phyloP scores from a whole-genome alignment of 2,797 vertebrate species.

The Ctenopoma multispine region DNA sequence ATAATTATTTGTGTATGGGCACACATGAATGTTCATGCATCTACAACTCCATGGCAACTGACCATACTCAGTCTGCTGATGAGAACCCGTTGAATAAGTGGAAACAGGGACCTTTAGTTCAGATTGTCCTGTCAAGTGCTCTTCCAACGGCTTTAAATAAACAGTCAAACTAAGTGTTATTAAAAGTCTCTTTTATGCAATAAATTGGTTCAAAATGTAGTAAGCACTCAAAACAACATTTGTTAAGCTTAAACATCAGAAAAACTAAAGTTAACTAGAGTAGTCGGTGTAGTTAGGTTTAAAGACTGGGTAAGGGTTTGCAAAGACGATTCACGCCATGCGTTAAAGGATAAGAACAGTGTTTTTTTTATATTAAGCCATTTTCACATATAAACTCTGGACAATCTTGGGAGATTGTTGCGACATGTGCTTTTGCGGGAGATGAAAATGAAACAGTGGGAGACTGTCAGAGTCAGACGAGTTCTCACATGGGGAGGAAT shows the following conservation, averaged over 20 bases:
- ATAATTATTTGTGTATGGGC: neutral
- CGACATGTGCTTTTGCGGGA: too few species aligned
- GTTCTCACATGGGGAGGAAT: too few species aligned
- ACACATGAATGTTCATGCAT: neutral
- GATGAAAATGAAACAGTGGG: too few species aligned
- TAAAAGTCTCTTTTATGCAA: constrained; percentile 3
- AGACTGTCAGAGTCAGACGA: too few species aligned
- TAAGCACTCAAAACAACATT: neutral
- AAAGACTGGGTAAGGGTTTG: constrained; percentile 7
- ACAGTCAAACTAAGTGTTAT: neutral
- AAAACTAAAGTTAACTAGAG: neutral
- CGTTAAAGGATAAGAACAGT: neutral
- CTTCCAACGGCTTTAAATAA: neutral
- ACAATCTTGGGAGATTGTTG: too few species aligned
- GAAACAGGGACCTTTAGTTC: neutral
- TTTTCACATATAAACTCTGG: too few species aligned
- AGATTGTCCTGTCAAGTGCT: neutral
- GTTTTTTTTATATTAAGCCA: too few species aligned
- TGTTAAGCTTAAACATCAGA: constrained; percentile 1
- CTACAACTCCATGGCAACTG: neutral
- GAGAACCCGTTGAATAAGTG: neutral
- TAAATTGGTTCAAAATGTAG: neutral
- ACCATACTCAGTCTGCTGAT: constrained; percentile 1
- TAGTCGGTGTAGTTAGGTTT: neutral
- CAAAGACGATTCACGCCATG: neutral